A percentile compares a stretch with the other conserved stretches of the same genome.
Evolutionary conservation across 2,888 invertebrate species (phyloP).

Genomic region (Tachina fera): DNA sequence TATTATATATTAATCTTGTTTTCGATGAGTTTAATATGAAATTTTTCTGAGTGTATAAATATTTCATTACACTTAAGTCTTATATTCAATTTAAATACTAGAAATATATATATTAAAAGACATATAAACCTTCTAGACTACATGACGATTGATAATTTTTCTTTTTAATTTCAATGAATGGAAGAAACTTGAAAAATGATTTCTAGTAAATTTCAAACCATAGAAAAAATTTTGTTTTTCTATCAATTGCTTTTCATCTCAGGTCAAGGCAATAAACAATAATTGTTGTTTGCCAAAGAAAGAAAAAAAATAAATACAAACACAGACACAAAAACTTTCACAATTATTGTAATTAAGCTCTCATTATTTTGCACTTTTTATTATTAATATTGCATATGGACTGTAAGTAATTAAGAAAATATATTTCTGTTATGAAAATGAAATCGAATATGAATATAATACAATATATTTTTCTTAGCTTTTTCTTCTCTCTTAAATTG

Average conservation of each 20-base stretch:
- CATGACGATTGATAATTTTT: no score
- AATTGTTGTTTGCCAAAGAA: conserved; percentile 8
- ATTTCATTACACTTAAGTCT: no score
- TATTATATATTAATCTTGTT: no score
- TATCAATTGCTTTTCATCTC: background rate
- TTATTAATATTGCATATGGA: conserved; percentile 22
- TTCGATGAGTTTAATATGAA: no score
- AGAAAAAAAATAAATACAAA: background rate
- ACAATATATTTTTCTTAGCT: background rate
- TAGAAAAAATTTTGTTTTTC: background rate
- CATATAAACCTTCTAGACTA: no score
- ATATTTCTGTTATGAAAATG: background rate
- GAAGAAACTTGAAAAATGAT: no score
- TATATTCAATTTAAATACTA: no score
- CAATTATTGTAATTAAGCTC: conserved; percentile 60
- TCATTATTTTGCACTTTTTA: conserved; percentile 55
- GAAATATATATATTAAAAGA: no score
- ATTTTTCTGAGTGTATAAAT: no score
- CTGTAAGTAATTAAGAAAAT: conserved; percentile 31
- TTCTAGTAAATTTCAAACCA: background rate
- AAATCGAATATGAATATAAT: conserved; percentile 31
- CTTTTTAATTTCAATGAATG: no score
- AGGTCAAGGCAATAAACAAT: conserved; percentile 21
- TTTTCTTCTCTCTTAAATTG: conserved; percentile 12
- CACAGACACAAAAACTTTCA: conserved; percentile 28